Percentiles rank a stretch among this genome's conserved stretches.
These are phyloP conservation scores for Aplysina aerophoba DNA, from an alignment of 37 sponge, comb jelly and placozoan species.

Conservation along the genomic window DNA sequence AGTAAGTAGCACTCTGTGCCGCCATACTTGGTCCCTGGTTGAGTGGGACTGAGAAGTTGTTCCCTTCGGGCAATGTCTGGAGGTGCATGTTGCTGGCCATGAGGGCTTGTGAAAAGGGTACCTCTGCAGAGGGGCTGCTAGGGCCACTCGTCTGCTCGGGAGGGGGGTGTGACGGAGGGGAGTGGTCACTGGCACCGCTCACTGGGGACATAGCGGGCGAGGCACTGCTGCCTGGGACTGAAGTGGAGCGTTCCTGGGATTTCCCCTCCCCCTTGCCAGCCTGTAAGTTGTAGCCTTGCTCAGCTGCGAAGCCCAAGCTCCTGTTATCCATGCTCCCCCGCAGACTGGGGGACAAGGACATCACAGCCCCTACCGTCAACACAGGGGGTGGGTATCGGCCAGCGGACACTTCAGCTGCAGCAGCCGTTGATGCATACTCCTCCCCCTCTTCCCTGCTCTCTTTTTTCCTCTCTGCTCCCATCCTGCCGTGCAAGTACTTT, in stretches of 20 bases:
- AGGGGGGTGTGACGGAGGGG: neutral
- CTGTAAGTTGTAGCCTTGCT: too few relatives aligned
- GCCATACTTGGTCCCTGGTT: constrained; percentile 37
- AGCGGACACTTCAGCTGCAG: too few relatives aligned
- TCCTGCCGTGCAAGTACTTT: too few relatives aligned
- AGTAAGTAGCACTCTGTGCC: constrained; percentile 32
- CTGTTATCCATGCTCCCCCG: too few relatives aligned
- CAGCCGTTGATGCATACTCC: too few relatives aligned
- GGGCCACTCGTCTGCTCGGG: neutral
- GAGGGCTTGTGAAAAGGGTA: neutral
- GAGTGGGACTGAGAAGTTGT: constrained; percentile 8
- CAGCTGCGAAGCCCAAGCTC: neutral
- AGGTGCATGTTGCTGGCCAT: neutral
- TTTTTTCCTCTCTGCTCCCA: too few relatives aligned
- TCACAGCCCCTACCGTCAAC: constrained; percentile 4
- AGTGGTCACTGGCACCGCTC: too few relatives aligned
- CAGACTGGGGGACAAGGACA: neutral
- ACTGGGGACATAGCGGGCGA: neutral
- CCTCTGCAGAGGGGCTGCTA: neutral
- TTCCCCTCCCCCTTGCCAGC: neutral
- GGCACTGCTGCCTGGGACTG: neutral
- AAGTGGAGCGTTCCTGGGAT: neutral
- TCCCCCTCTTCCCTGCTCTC: too few relatives aligned
- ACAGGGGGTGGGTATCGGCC: neutral
- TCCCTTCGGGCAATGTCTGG: too few relatives aligned